These are phyloP conservation scores for Sebastes paucispinis DNA, from an alignment of 2,797 vertebrate species.

Conservation along the genomic window DNA sequence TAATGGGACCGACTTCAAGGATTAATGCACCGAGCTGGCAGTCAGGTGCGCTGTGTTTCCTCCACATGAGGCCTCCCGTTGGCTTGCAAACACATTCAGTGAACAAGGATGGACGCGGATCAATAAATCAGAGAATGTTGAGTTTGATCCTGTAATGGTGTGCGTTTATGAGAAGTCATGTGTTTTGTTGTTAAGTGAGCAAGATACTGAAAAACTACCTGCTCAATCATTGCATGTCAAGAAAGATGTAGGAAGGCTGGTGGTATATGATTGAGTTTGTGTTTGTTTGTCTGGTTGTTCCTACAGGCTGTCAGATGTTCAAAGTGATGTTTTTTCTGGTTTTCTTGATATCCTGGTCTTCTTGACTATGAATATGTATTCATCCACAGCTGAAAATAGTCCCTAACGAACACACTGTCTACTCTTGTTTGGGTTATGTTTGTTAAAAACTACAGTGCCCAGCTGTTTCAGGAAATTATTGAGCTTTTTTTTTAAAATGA, in stretches of 20 bases:
- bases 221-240: background rate
- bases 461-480: no score
- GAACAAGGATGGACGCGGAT: conserved; percentile 37
- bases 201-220: background rate
- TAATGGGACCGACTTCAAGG: conserved; percentile 49
- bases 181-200: background rate
- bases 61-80: conserved; percentile 8
- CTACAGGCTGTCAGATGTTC: background rate
- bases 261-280: background rate
- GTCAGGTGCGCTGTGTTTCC: conserved; percentile 29
- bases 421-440: background rate
- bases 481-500: no score
- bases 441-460: background rate
- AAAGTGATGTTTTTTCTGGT: background rate
- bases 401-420: background rate
- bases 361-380: background rate
- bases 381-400: background rate
- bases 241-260: background rate
- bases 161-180: background rate
- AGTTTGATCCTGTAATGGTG: conserved; percentile 31
- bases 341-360: background rate
- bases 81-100: conserved; percentile 34
- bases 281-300: background rate
- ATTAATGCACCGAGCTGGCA: conserved; percentile 45
- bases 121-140: conserved; percentile 52